phyloP scores from a whole-genome alignment of 92 coral and sea anemone species.

The Montipora capitata region DNA sequence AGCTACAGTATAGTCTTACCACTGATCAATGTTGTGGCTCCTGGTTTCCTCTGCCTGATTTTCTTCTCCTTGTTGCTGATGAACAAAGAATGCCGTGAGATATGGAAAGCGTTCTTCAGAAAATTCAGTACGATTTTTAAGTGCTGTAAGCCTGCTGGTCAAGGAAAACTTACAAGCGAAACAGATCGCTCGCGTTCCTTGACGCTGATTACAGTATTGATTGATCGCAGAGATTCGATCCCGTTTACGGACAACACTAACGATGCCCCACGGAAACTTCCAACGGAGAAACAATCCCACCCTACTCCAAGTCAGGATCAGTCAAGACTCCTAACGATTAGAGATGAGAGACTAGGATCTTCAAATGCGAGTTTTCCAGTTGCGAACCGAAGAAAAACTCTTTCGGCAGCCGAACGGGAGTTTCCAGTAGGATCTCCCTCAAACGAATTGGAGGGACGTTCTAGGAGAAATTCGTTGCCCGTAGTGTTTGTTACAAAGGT shows the following conservation, averaged over 20 bases:
- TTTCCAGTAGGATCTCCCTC: neutral
- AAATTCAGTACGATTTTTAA: neutral
- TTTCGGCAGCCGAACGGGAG: neutral
- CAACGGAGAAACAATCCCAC: neutral
- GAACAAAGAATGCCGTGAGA: constrained; percentile 95
- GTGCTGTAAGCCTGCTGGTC: neutral
- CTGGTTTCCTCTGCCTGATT: constrained; percentile 91
- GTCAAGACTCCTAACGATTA: neutral
- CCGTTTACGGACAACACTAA: neutral
- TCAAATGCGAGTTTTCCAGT: constrained; percentile 20
- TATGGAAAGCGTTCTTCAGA: constrained; percentile 81
- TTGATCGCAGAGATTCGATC: constrained; percentile 71
- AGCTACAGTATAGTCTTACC: constrained; percentile 67
- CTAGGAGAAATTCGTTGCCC: constrained; percentile 34
- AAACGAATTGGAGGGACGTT: neutral
- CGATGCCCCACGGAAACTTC: neutral
- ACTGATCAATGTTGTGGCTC: constrained; percentile 79
- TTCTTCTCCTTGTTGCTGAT: constrained; percentile 87
- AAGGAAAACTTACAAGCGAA: constrained; percentile 42
- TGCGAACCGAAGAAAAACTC: neutral
- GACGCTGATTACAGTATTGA: constrained; percentile 60
- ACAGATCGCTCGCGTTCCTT: constrained; percentile 80
- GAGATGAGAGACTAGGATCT: constrained; percentile 2
- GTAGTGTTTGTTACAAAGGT: neutral
- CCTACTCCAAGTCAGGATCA: neutral